Percentiles rank a stretch among this genome's conserved stretches.
phyloP scores from a whole-genome alignment of 2,888 invertebrate species.

The Sminthurides aquaticus region DNA sequence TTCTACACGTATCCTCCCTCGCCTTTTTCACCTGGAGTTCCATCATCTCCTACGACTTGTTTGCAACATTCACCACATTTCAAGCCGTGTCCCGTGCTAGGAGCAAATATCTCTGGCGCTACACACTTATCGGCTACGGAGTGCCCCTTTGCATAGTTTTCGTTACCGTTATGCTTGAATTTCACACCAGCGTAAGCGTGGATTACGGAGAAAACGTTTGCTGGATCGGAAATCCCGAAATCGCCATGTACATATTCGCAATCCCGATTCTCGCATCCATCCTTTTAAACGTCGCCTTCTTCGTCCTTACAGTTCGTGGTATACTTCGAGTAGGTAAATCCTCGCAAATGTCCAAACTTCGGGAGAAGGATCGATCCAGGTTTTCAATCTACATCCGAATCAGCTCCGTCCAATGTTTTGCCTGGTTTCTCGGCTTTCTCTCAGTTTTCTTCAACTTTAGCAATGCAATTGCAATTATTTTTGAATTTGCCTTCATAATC shows the following conservation, averaged over 20 bases:
- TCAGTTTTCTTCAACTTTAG: slow-evolving; percentile 8
- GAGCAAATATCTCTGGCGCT: slow-evolving; percentile 18
- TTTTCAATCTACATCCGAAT: slow-evolving; percentile 15
- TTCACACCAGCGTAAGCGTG: slow-evolving; percentile 1
- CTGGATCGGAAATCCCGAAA: slow-evolving; percentile 16
- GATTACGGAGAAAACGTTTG: slow-evolving; percentile 12
- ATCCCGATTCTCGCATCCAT: slow-evolving; percentile 11
- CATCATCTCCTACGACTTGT: slow-evolving; percentile 16
- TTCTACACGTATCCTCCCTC: slow-evolving; percentile 9
- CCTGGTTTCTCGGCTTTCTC: slow-evolving; percentile 18
- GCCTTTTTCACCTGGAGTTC: slow-evolving; percentile 17
- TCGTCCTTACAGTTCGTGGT: slow-evolving; percentile 4
- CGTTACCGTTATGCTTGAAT: slow-evolving; percentile 12
- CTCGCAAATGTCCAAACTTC: not conserved
- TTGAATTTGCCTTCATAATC: slow-evolving; percentile 12
- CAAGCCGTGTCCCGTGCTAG: slow-evolving; percentile 13
- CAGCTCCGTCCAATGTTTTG: slow-evolving; percentile 13
- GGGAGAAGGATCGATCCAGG: slow-evolving; percentile 1
- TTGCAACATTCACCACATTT: slow-evolving; percentile 13
- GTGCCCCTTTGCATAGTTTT: slow-evolving; percentile 7
- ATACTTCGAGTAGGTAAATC: slow-evolving; percentile 1
- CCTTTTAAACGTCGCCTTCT: slow-evolving; percentile 4
- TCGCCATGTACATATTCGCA: slow-evolving; percentile 12
- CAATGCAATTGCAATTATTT: not conserved
- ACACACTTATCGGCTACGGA: slow-evolving; percentile 11